phyloP scores from a whole-genome alignment of 1,140 invertebrate species.

The Portunus trituberculatus region DNA sequence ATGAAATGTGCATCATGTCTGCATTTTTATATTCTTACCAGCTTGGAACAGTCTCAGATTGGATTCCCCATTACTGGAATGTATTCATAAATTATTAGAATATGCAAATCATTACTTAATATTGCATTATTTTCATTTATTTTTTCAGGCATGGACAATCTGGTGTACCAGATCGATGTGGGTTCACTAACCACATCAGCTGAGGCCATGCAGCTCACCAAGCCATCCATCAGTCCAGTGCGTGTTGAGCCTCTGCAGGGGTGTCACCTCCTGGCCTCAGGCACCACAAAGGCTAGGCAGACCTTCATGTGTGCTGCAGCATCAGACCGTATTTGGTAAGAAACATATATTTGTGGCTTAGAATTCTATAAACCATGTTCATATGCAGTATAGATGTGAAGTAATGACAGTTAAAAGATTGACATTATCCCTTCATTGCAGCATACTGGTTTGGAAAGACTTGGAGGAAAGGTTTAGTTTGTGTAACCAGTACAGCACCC shows the following conservation, averaged over 20 bases:
- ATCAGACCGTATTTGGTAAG: constrained; percentile 84
- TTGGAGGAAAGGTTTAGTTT: constrained; percentile 83
- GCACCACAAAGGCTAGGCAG: constrained; percentile 77
- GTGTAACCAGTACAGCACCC: constrained; percentile 85
- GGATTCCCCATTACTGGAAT: too few relatives aligned
- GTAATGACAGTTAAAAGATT: too few relatives aligned
- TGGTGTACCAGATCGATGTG: constrained; percentile 85
- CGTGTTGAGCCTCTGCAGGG: constrained; percentile 82
- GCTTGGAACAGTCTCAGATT: not conserved
- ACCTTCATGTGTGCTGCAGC: constrained; percentile 85
- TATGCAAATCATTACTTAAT: not conserved
- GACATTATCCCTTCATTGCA: constrained; percentile 71
- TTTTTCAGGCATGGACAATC: constrained; percentile 83
- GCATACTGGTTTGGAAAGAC: constrained; percentile 82
- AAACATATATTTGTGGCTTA: not conserved
- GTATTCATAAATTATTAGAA: too few relatives aligned
- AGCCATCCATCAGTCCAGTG: constrained; percentile 84
- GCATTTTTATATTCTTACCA: not conserved
- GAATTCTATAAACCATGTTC: too few relatives aligned
- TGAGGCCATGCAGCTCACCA: constrained; percentile 83
- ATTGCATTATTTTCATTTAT: too few relatives aligned
- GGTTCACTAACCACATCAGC: constrained; percentile 85
- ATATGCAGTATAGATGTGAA: too few relatives aligned
- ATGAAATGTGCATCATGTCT: constrained; percentile 48
- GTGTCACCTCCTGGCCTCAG: constrained; percentile 85